Percentiles rank a stretch among this genome's conserved stretches.
Evolutionary conservation across 2,888 invertebrate genomes (phyloP).

Genomic region (Tetragonisca angustula): DNA sequence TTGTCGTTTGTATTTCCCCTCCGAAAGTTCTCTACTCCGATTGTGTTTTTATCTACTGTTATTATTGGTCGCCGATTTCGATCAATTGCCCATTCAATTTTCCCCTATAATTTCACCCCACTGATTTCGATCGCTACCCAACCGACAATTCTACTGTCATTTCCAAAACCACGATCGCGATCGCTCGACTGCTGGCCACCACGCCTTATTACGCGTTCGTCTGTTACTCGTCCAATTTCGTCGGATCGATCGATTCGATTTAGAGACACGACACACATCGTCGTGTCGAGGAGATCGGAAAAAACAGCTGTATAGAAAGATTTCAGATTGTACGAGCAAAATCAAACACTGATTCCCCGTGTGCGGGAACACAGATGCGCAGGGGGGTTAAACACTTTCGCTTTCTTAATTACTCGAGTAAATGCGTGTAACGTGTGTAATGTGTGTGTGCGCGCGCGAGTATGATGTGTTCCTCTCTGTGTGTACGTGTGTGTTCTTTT

Average conservation of each 20-base stretch:
- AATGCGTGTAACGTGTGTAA: neutral
- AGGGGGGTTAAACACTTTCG: constrained; percentile 36
- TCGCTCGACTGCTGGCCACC: too few species aligned
- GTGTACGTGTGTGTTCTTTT: neutral
- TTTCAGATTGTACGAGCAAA: constrained; percentile 65
- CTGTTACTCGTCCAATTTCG: constrained; percentile 39
- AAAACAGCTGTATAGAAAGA: constrained; percentile 51
- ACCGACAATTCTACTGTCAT: neutral
- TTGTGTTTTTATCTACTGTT: constrained; percentile 8
- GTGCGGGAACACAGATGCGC: constrained; percentile 21
- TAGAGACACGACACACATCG: constrained; percentile 23
- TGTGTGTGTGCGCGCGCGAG: neutral
- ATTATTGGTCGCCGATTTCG: constrained; percentile 35
- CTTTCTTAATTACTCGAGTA: constrained; percentile 20
- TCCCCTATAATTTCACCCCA: neutral
- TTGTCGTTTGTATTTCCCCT: constrained; percentile 8
- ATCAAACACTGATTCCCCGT: constrained; percentile 47
- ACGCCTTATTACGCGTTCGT: constrained; percentile 4
- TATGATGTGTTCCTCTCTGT: neutral
- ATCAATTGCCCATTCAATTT: constrained; percentile 2
- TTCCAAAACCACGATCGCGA: neutral
- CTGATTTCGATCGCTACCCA: neutral
- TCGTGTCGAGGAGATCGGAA: constrained; percentile 41
- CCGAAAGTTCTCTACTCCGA: constrained; percentile 6
- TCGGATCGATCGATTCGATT: constrained; percentile 40